Evolutionary conservation across 2,888 invertebrate species (phyloP).

Genomic region (Agriotes lineatus): DNA sequence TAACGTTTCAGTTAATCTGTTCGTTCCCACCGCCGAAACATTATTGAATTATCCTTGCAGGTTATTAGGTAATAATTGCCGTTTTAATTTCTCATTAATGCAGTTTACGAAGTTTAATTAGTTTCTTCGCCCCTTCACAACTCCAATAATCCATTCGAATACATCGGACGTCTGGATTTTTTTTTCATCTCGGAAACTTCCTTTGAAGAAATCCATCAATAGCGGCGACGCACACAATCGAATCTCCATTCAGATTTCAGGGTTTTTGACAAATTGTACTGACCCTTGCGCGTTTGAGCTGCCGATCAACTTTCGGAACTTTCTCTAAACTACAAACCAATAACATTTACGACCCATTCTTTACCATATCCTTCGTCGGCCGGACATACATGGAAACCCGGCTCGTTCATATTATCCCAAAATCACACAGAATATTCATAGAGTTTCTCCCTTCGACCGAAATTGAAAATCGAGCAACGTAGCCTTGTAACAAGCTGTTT

Average conservation of each 20-base stretch:
- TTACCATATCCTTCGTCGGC: slow-evolving; percentile 12
- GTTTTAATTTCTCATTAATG: slow-evolving; percentile 39
- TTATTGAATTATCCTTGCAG: slow-evolving; percentile 38
- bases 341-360: slow-evolving; percentile 21
- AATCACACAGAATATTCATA: slow-evolving; percentile 44
- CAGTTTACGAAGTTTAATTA: slow-evolving; percentile 34
- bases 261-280: slow-evolving; percentile 18
- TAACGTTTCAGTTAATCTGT: slow-evolving; percentile 40
- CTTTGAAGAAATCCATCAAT: slow-evolving; percentile 9
- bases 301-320: slow-evolving; percentile 11
- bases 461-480: slow-evolving; percentile 41
- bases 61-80: slow-evolving; percentile 39
- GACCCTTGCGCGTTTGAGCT: slow-evolving; percentile 7
- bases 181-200: slow-evolving; percentile 6
- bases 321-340: slow-evolving; percentile 19
- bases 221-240: not conserved
- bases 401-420: slow-evolving; percentile 24
- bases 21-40: slow-evolving; percentile 37
- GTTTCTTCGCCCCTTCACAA: slow-evolving; percentile 27
- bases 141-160: slow-evolving; percentile 11
- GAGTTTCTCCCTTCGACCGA: slow-evolving; percentile 35
- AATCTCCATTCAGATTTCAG: slow-evolving; percentile 5
- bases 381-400: slow-evolving; percentile 9
- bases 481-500: slow-evolving; percentile 42
- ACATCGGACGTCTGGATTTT: slow-evolving; percentile 1